Evolutionary conservation across 2,797 vertebrate species (phyloP).

Genomic region (Buphagus erythrorhynchus): DNA sequence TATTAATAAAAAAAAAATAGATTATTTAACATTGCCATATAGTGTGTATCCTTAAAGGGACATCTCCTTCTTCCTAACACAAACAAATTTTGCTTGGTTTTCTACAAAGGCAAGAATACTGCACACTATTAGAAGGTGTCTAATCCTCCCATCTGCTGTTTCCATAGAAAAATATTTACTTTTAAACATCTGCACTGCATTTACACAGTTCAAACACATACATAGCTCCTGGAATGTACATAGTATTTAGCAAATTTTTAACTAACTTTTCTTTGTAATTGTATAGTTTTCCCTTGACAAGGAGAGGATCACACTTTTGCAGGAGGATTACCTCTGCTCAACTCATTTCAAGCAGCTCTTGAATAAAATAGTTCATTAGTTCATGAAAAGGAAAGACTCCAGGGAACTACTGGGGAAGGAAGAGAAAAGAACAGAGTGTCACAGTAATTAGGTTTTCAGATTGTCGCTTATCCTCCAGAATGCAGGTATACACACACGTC

Average conservation of each 20-base stretch:
- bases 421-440: slow-evolving; percentile 36
- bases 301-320: slow-evolving; percentile 64
- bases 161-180: slow-evolving; percentile 78
- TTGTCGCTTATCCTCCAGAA: slow-evolving; percentile 42
- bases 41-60: neutral
- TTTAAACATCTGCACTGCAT: slow-evolving; percentile 77
- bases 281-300: slow-evolving; percentile 70
- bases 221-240: slow-evolving; percentile 67
- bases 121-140: slow-evolving; percentile 60
- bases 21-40: neutral
- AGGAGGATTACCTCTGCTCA: slow-evolving; percentile 73
- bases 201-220: slow-evolving; percentile 73
- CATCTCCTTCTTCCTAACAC: neutral
- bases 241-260: slow-evolving; percentile 69
- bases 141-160: slow-evolving; percentile 70
- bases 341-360: slow-evolving; percentile 68
- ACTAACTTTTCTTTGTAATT: slow-evolving; percentile 76
- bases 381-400: slow-evolving; percentile 74
- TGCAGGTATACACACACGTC: slow-evolving; percentile 27
- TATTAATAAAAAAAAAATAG: neutral
- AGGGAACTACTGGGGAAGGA: slow-evolving; percentile 50
- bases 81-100: slow-evolving; percentile 45
- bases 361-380: slow-evolving; percentile 77
- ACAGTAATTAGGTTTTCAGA: slow-evolving; percentile 77
- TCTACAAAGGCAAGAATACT: slow-evolving; percentile 49